Percentiles rank a stretch among this genome's conserved stretches.
Evolutionary conservation across 2,113 vertebrate genomes (phyloP).

Genomic region (Corvus moneduloides): DNA sequence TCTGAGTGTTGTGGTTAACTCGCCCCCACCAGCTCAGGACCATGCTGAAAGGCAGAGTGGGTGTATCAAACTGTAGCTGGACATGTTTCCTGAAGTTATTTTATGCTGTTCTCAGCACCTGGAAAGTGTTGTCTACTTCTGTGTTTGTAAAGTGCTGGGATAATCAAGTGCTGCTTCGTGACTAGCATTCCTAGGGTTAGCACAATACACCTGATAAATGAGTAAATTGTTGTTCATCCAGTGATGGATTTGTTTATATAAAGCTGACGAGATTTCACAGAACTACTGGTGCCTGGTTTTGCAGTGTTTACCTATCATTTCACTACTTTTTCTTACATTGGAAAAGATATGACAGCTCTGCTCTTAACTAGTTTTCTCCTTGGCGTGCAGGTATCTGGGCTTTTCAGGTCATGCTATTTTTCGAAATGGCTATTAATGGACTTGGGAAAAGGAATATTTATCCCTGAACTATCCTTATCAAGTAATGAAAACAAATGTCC

Average conservation of each 20-base stretch:
- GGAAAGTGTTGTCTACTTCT: background rate
- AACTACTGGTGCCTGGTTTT: background rate
- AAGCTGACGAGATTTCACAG: accelerated
- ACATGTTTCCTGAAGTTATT: accelerated
- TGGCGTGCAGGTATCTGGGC: background rate
- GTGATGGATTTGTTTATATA: background rate
- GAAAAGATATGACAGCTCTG: background rate
- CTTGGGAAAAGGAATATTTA: background rate
- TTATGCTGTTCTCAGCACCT: background rate
- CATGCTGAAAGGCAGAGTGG: background rate
- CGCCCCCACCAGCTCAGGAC: background rate
- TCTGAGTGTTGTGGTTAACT: background rate
- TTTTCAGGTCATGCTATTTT: background rate
- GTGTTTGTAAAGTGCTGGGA: background rate
- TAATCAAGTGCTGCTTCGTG: background rate
- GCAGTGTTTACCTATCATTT: background rate
- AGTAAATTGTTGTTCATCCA: background rate
- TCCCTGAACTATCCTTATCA: background rate
- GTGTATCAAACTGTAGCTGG: background rate
- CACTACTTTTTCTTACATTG: background rate
- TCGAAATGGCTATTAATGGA: background rate
- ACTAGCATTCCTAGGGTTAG: background rate
- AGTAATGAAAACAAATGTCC: background rate
- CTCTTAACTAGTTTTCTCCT: background rate
- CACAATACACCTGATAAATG: background rate